Conservation (phyloP, 2,113 vertebrate genomes). For the Pomatostomus ruficeps region DNA sequence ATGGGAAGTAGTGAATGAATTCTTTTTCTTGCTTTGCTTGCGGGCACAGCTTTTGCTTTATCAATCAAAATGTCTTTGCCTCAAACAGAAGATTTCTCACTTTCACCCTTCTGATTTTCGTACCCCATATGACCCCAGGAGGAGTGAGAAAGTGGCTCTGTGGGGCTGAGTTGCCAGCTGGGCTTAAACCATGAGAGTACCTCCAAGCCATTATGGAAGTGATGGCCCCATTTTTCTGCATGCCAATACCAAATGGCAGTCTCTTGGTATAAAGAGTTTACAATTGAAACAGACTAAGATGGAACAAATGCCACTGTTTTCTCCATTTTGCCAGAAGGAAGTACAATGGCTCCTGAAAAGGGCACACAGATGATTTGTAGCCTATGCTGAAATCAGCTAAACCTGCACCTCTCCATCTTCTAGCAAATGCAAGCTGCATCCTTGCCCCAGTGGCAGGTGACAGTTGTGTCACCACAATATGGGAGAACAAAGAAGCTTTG, state of each 20-base stretch:
- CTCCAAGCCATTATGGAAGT: neutral
- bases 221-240: neutral
- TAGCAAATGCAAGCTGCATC: neutral
- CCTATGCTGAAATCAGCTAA: neutral
- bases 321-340: neutral
- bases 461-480: neutral
- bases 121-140: rapidly evolving
- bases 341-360: neutral
- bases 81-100: neutral
- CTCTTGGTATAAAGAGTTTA: neutral
- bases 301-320: neutral
- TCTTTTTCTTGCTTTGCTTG: neutral
- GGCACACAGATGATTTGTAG: neutral
- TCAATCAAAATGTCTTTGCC: neutral
- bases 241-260: neutral
- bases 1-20: too few species aligned
- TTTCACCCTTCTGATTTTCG: neutral
- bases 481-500: neutral
- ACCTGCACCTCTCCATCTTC: neutral
- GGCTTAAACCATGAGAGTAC: neutral
- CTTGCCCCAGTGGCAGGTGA: neutral
- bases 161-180: neutral
- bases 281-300: neutral
- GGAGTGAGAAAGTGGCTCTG: rapidly evolving
- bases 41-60: neutral